Percentiles rank a stretch among this genome's conserved stretches.
Conservation (phyloP, 2,797 vertebrate genomes). For the Heterohyrax brucei region DNA sequence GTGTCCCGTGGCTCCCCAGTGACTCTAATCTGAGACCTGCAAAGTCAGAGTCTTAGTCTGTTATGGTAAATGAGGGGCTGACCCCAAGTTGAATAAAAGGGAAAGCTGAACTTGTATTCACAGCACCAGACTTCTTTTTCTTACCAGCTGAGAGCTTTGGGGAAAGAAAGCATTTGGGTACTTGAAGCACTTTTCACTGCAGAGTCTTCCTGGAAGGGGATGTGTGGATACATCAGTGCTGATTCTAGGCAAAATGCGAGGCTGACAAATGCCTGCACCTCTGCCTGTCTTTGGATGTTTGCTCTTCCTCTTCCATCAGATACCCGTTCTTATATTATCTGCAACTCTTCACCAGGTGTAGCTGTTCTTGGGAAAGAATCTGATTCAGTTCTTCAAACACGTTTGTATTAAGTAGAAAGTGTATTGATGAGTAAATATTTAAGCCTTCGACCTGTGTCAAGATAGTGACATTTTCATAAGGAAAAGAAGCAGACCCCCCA, state of each 20-base stretch:
- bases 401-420: background rate
- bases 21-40: background rate
- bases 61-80: background rate
- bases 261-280: fast-evolving
- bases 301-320: background rate
- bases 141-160: background rate
- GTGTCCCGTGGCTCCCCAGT: background rate
- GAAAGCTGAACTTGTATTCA: background rate
- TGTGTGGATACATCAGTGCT: background rate
- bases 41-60: background rate
- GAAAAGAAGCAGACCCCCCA: background rate
- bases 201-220: background rate
- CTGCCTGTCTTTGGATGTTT: background rate
- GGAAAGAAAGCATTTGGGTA: background rate
- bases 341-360: background rate
- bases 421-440: background rate
- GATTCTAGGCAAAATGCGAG: background rate
- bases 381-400: background rate
- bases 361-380: background rate
- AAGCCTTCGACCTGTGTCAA: background rate
- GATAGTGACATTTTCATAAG: background rate
- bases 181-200: background rate
- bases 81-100: background rate
- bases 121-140: background rate
- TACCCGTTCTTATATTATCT: background rate